Base-by-base conservation (phyloP, 2,113 vertebrate species). In the Hippocampus abdominalis region DNA sequence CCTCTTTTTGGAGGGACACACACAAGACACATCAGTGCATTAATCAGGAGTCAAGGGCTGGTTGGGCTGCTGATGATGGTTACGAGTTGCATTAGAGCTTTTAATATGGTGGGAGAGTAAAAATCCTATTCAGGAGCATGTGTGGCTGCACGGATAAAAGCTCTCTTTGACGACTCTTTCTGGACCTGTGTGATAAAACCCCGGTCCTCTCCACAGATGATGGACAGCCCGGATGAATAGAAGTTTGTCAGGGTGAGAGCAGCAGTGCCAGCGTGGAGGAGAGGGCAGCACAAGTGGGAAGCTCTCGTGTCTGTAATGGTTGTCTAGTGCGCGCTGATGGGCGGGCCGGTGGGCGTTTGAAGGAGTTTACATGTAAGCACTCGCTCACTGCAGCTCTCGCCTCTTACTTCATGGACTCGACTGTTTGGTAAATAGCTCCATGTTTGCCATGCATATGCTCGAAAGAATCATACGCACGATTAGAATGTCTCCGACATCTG, bases 291-390 rank as follows among this genome's bases (percentile, higher is more conserved):
- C 72, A 66, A 86, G 86, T 84, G 76, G 81, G 75, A 3, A 42
- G 74, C 72, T 86, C 66, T 69, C 78, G 73, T 77, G 82, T 81
- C 69, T 75, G 63, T 84, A 81, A 90, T 84, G 81, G 80, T 71
- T 64, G 69, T 76, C 59, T 75, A 73, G 82, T 82, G 83, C 57
- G 70, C 54, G 18, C 68, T 83, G 83, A 81, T 73, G 79, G 84
- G 84, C 73, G 23, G 64, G 75, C 61, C 25, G 0, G 84, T 87
- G 85, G 85, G 87, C 63, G 89, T 79, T 76, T 85, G 74, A 71
- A 88, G 81, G 80, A 83, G 86, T 78, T 83, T 80, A 81, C 62
- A 78, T 83, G 78, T 40, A 74, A 86, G 75, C 73, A 70, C 81
- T 76, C 11, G n/a, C 81, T 76, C 13, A 20, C 69, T 63, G 66